These are phyloP conservation scores for Dryas iulia DNA, from an alignment of 1,140 invertebrate genomes.

Conservation along the genomic window DNA sequence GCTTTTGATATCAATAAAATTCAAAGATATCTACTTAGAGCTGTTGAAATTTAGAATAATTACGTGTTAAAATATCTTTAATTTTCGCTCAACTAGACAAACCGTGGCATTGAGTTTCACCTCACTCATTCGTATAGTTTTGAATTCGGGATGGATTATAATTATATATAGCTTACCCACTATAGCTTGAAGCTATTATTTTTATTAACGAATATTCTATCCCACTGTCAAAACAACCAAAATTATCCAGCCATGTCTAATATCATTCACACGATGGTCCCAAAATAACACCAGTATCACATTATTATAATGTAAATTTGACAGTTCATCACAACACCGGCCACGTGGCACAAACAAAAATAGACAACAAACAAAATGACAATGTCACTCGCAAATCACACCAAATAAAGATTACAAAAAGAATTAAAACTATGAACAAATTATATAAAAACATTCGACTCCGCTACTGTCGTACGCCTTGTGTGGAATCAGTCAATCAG, in stretches of 20 bases:
- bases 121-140: too few relatives aligned
- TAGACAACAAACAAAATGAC: conserved; percentile 59
- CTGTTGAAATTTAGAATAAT: too few relatives aligned
- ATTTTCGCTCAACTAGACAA: too few relatives aligned
- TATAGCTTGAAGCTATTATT: too few relatives aligned
- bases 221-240: neutral
- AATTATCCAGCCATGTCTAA: conserved; percentile 1
- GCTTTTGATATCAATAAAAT: too few relatives aligned
- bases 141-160: too few relatives aligned
- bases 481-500: neutral
- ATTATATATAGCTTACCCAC: too few relatives aligned
- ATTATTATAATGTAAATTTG: conserved; percentile 73
- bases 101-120: too few relatives aligned
- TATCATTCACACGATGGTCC: conserved; percentile 55
- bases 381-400: conserved; percentile 72
- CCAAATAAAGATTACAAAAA: conserved; percentile 62
- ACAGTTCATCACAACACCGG: conserved; percentile 72
- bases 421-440: conserved; percentile 59
- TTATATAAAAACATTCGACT: conserved; percentile 76
- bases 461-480: conserved; percentile 68
- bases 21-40: too few relatives aligned
- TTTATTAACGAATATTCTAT: too few relatives aligned
- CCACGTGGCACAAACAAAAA: conserved; percentile 59
- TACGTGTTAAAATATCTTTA: too few relatives aligned
- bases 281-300: conserved; percentile 25